Percentiles rank a stretch among this genome's conserved stretches.
Evolutionary conservation across 1,140 invertebrate genomes (phyloP).

Genomic region (Lanistes nyassanus): DNA sequence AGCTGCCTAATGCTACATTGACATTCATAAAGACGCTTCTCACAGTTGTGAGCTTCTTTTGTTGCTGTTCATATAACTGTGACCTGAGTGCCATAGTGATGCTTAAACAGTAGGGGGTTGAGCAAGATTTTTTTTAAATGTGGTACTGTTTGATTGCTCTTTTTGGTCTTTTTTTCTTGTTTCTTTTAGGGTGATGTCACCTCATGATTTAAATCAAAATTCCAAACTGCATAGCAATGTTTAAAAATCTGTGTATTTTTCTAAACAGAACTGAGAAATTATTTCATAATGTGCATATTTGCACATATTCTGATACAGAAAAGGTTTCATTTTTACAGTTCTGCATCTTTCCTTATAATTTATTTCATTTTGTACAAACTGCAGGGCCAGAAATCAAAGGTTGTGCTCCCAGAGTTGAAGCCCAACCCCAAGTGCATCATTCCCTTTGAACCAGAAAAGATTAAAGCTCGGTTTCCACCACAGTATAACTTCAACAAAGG

Average conservation of each 20-base stretch:
- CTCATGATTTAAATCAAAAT: too few relatives aligned
- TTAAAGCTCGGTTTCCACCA: conserved; percentile 8
- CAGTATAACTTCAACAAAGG: not conserved
- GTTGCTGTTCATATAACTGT: not conserved
- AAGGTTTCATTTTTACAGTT: too few relatives aligned
- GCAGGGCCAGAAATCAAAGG: conserved; percentile 15
- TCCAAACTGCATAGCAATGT: too few relatives aligned
- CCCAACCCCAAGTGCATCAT: conserved; percentile 10
- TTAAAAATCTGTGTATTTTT: too few relatives aligned
- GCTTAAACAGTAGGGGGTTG: not conserved
- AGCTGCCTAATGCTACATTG: not conserved
- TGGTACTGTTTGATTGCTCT: too few relatives aligned
- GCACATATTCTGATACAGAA: too few relatives aligned
- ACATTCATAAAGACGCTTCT: conserved; percentile 3
- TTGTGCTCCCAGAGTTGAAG: conserved; percentile 8
- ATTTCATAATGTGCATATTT: not conserved
- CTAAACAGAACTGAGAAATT: too few relatives aligned
- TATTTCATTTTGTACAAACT: not conserved
- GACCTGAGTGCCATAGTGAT: too few relatives aligned
- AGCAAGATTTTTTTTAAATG: not conserved
- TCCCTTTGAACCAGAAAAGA: not conserved
- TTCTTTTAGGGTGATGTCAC: too few relatives aligned
- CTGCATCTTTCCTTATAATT: too few relatives aligned
- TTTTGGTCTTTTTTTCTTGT: too few relatives aligned
- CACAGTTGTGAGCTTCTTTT: not conserved